A percentile compares a stretch with the other conserved stretches of the same genome.
phyloP scores from a whole-genome alignment of 1,140 invertebrate genomes.

The Sweltsa coloradensis region DNA sequence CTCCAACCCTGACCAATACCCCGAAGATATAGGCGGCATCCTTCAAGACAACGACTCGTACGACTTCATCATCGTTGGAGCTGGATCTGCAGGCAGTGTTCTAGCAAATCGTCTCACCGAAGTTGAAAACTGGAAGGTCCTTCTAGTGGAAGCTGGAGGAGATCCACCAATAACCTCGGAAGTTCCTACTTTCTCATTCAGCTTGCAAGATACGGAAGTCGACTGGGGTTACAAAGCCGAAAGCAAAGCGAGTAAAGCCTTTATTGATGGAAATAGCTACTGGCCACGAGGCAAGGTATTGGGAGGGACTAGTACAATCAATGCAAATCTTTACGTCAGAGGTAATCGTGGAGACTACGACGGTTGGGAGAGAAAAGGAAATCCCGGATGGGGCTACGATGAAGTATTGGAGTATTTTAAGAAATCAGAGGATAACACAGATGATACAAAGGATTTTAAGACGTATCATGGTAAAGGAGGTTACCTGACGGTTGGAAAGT shows the following conservation, averaged over 20 bases:
- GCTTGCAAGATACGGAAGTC: constrained; percentile 17
- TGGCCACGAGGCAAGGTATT: constrained; percentile 16
- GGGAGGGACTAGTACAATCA: constrained; percentile 29
- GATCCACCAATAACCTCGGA: constrained; percentile 28
- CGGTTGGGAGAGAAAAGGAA: constrained; percentile 38
- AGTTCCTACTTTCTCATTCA: constrained; percentile 33
- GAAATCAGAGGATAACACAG: constrained; percentile 12
- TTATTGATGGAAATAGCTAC: constrained; percentile 20
- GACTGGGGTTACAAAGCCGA: constrained; percentile 39
- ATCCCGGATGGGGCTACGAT: constrained; percentile 35
- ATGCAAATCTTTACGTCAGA: constrained; percentile 44
- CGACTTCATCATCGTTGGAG: constrained; percentile 42
- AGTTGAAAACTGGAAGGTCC: constrained; percentile 33
- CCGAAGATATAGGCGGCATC: constrained; percentile 35
- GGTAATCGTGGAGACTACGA: constrained; percentile 43
- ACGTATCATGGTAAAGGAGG: constrained; percentile 29
- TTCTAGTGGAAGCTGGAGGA: constrained; percentile 45
- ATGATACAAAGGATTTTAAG: constrained; percentile 38
- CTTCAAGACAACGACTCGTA: constrained; percentile 34
- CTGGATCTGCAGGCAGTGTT: constrained; percentile 51
- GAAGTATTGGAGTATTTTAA: constrained; percentile 42
- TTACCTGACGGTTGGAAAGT: constrained; percentile 4
- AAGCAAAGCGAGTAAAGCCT: constrained; percentile 29
- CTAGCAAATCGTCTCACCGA: constrained; percentile 45
- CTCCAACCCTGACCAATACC: constrained; percentile 21